Evolutionary conservation across 2,888 invertebrate genomes (phyloP).

Genomic region (Lumbricus terrestris): DNA sequence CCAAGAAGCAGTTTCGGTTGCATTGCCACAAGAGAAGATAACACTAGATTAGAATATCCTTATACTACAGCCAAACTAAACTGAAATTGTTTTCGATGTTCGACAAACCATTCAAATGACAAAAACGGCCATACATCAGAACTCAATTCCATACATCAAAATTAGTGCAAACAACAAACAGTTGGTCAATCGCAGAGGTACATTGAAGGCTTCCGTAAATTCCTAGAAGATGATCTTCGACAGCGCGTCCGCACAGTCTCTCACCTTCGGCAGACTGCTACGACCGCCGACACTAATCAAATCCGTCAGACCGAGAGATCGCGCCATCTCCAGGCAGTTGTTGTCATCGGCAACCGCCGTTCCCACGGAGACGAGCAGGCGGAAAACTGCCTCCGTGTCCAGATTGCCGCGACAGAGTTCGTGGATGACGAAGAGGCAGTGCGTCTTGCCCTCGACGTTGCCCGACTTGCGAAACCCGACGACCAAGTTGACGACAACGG

Average conservation of each 20-base stretch:
- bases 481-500: constrained; percentile 72
- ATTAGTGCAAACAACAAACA: not conserved
- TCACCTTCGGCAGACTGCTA: not conserved
- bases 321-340: constrained; percentile 45
- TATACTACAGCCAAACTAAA: not conserved
- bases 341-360: constrained; percentile 66
- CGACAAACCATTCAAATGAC: not conserved
- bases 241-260: not conserved
- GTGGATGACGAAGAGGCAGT: constrained; percentile 45
- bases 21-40: not conserved
- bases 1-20: not conserved
- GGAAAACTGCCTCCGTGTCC: constrained; percentile 74
- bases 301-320: constrained; percentile 46
- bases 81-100: not conserved
- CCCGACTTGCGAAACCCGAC: constrained; percentile 58
- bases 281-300: constrained; percentile 18
- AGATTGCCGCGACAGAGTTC: constrained; percentile 61
- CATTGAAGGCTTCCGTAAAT: not conserved
- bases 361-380: constrained; percentile 75
- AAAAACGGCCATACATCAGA: not conserved
- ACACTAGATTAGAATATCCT: not conserved
- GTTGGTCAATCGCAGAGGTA: not conserved
- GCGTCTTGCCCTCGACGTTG: constrained; percentile 47
- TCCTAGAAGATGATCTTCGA: not conserved
- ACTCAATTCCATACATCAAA: not conserved